Percentiles rank a stretch among this genome's conserved stretches.
Conservation (phyloP, 2,113 vertebrate species). For the Microtus ochrogaster region DNA sequence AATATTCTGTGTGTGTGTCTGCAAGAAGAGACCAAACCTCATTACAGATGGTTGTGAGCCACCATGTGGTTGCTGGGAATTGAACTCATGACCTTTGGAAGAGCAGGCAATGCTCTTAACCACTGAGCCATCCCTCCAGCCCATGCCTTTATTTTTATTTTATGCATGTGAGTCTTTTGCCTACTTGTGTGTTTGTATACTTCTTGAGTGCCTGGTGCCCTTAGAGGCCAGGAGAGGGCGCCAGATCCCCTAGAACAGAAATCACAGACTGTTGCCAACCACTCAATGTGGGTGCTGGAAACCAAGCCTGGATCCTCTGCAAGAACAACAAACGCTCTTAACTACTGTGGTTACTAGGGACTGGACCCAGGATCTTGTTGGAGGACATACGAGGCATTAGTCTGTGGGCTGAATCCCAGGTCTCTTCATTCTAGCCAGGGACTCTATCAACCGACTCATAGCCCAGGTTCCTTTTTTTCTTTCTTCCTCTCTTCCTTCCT, state of each 20-base stretch:
- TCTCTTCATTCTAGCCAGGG: not conserved
- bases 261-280: not conserved
- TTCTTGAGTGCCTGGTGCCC: not conserved
- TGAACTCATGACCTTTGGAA: no score
- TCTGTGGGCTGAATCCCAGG: not conserved
- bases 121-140: not conserved
- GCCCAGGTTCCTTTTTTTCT: not conserved
- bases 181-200: not conserved
- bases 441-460: not conserved
- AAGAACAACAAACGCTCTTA: not conserved
- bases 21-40: no score
- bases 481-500: not conserved
- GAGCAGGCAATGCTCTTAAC: no score
- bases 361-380: not conserved
- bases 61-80: no score
- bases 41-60: no score
- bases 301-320: not conserved
- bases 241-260: not conserved
- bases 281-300: not conserved
- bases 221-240: not conserved
- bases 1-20: no score
- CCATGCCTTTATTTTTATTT: not conserved
- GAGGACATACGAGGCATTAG: no score
- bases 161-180: not conserved
- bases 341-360: not conserved